These are phyloP conservation scores for Pluvianellus socialis DNA, from an alignment of 2,113 vertebrate genomes.

Conservation along the genomic window DNA sequence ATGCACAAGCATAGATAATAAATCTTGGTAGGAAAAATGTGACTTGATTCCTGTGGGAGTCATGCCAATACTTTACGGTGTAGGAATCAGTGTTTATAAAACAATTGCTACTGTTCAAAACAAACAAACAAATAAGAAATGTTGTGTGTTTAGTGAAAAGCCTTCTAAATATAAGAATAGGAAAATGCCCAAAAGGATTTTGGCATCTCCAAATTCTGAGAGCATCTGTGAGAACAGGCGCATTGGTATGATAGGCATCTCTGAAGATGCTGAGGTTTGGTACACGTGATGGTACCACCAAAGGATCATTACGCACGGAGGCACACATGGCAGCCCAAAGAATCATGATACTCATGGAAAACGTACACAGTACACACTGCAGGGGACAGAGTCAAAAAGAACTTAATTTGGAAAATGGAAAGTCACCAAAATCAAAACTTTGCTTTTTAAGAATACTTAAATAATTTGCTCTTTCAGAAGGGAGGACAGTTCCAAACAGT, in stretches of 20 bases:
- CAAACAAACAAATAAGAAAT: background rate
- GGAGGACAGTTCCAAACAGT: background rate
- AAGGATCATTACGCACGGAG: background rate
- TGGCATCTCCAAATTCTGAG: background rate
- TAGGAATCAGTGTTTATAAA: background rate
- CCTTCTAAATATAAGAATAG: background rate
- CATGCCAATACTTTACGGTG: background rate
- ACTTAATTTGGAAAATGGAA: background rate
- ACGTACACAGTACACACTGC: background rate
- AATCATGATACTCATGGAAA: background rate
- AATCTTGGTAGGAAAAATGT: background rate
- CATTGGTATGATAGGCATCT: background rate
- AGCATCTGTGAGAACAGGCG: background rate
- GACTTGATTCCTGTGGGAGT: background rate
- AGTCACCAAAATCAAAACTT: background rate
- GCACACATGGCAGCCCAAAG: background rate
- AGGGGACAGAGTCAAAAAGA: background rate
- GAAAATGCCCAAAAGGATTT: background rate
- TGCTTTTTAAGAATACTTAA: background rate
- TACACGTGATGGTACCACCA: background rate
- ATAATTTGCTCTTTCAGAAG: background rate
- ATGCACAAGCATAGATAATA: background rate
- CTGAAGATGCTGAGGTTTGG: background rate
- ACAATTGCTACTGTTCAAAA: background rate
- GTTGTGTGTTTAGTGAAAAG: background rate